Base-by-base conservation (phyloP, 1,140 invertebrate genomes). In the Bicyclus anynana region DNA sequence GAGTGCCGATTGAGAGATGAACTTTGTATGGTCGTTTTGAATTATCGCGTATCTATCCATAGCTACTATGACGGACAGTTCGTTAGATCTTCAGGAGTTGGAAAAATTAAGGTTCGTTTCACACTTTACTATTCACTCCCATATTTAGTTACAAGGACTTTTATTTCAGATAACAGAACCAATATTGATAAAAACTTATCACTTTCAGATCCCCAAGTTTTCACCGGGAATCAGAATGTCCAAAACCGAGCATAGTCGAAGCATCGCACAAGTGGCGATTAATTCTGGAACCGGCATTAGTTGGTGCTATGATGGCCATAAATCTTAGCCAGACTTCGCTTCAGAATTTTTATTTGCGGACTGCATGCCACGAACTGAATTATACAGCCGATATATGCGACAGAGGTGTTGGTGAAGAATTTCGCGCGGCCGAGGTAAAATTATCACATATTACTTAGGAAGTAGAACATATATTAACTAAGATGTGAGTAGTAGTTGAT, bases 221-320 rank as follows among this genome's bases (percentile, higher is more conserved):
- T 21, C 59, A 61, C 18, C 53, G 46, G 54, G 49, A 61, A 37
- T 61, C 53, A 37, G 20, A 53, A 53, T 16, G 44, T 33, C 44
- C 46, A 33, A 27, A 23, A 2, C 21, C 35, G n/a, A 47, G 2
- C 13, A 26, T 47, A 29, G 17, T 46, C 47, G 37, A 60, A 35
- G 37, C n/a, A 42, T 18, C 69, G 7, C 66, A 73, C 1, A 83
- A 74, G 77, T 84, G 76, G 69, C 59, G 66, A 33, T 51, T 84
- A 3, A 67, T 85, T 9, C 60, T 88, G 16, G 85, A 88, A 53
- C 85, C 85, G 14, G 85, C 78, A 1, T 60, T 88, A 10, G 74
- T 80, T 5, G 82, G 85, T 10, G 70, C 84, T 7, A 87, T 88
- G 84, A 77, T 87, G 59, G 84, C 85, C 10, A 88, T 88, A 56